phyloP scores from a whole-genome alignment of 2,888 invertebrate genomes.

The Noctuana brunneofusca region DNA sequence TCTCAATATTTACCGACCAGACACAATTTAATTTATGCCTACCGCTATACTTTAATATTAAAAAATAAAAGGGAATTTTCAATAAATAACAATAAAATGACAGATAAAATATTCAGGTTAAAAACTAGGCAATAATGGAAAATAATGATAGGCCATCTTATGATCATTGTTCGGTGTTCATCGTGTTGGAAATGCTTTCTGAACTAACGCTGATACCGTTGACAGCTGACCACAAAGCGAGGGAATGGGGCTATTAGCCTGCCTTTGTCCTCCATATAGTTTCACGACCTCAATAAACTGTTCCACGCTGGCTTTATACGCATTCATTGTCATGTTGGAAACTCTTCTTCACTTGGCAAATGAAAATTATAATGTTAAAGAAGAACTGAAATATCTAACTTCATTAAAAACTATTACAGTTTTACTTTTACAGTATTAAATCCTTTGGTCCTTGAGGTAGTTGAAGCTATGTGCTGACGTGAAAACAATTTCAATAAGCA shows the following conservation, averaged over 20 bases:
- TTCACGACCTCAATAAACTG: conserved; percentile 18
- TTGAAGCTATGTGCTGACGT: too few relatives aligned
- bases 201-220: conserved; percentile 19
- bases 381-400: too few relatives aligned
- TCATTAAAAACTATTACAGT: too few relatives aligned
- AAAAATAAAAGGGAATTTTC: not conserved
- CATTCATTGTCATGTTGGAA: not conserved
- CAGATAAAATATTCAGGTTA: not conserved
- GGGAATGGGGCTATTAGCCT: conserved; percentile 14
- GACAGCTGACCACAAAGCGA: conserved; percentile 23
- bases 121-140: not conserved
- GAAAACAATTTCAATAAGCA: too few relatives aligned
- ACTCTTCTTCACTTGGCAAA: not conserved
- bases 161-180: not conserved
- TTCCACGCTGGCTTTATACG: not conserved
- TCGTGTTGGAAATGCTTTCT: conserved; percentile 3
- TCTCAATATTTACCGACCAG: too few relatives aligned
- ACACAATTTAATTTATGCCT: not conserved
- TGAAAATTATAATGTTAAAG: too few relatives aligned
- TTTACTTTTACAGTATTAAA: too few relatives aligned
- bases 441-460: too few relatives aligned
- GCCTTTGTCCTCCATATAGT: conserved; percentile 20
- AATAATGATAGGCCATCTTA: not conserved
- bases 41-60: not conserved
- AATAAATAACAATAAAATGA: not conserved